Evolutionary conservation across 1,140 invertebrate species (phyloP).

Genomic region (Tetragnatha versicolor): DNA sequence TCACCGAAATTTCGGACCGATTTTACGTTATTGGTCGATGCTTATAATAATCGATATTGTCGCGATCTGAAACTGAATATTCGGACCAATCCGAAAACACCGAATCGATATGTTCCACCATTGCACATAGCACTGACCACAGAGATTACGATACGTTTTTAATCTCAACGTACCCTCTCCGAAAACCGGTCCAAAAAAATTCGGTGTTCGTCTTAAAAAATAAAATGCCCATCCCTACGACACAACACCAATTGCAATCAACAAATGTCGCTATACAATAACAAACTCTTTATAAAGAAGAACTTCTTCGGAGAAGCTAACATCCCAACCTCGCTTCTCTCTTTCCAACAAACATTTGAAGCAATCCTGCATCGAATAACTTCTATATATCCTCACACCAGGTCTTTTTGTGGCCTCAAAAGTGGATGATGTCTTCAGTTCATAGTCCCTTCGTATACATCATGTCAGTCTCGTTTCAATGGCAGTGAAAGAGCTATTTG

Average conservation of each 20-base stretch:
- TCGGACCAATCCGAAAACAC: background rate
- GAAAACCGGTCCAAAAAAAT: no score
- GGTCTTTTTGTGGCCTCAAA: background rate
- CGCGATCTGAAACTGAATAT: no score
- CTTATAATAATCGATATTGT: no score
- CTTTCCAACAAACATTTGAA: background rate
- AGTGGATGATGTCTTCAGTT: background rate
- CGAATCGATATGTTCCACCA: background rate
- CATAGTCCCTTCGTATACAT: background rate
- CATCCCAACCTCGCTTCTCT: background rate
- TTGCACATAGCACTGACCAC: background rate
- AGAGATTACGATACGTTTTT: background rate
- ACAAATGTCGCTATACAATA: slow-evolving; percentile 34
- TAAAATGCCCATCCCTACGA: no score
- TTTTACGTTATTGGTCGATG: no score
- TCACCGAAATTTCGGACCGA: no score
- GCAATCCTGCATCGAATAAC: slow-evolving; percentile 1
- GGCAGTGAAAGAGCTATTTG: slow-evolving; percentile 51
- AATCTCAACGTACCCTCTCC: background rate
- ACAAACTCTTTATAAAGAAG: slow-evolving; percentile 9
- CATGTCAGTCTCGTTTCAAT: slow-evolving; percentile 2
- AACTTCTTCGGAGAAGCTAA: background rate
- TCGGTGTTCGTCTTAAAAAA: no score
- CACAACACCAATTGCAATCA: background rate
- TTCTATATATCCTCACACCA: no score